Conservation (phyloP, 2,888 invertebrate species). For the Conops quadrifasciatus region DNA sequence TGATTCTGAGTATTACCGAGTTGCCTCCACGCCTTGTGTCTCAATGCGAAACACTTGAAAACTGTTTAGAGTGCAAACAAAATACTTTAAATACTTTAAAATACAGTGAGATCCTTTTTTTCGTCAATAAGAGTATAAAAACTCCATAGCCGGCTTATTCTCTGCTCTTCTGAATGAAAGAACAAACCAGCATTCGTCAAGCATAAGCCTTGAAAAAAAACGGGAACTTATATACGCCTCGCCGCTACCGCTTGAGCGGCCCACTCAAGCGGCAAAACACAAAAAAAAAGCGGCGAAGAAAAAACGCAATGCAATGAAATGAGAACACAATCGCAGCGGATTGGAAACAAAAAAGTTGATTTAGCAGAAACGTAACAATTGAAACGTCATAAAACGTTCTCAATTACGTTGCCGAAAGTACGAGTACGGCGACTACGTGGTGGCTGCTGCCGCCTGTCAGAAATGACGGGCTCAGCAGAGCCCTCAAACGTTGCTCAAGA, state of each 20-base stretch:
- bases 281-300: slow-evolving; percentile 2
- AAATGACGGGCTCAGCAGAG: slow-evolving; percentile 54
- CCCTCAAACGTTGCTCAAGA: slow-evolving; percentile 17
- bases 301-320: slow-evolving; percentile 43
- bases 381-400: slow-evolving; percentile 59
- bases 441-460: slow-evolving; percentile 52
- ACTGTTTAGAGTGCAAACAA: slow-evolving; percentile 26
- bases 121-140: neutral
- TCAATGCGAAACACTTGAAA: neutral
- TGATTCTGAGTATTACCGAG: too few relatives aligned
- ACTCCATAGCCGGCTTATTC: slow-evolving; percentile 11
- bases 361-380: slow-evolving; percentile 53
- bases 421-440: slow-evolving; percentile 18
- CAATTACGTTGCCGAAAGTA: slow-evolving; percentile 49
- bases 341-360: slow-evolving; percentile 44
- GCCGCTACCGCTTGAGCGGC: slow-evolving; percentile 51
- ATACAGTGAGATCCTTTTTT: neutral
- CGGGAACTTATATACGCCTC: slow-evolving; percentile 46
- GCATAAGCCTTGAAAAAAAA: too few relatives aligned
- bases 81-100: slow-evolving; percentile 31
- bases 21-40: too few relatives aligned
- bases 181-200: too few relatives aligned
- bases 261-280: slow-evolving; percentile 38
- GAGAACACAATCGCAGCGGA: slow-evolving; percentile 57
- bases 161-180: neutral